phyloP scores from a whole-genome alignment of 2,113 vertebrate species.

The Rostratula benghalensis region DNA sequence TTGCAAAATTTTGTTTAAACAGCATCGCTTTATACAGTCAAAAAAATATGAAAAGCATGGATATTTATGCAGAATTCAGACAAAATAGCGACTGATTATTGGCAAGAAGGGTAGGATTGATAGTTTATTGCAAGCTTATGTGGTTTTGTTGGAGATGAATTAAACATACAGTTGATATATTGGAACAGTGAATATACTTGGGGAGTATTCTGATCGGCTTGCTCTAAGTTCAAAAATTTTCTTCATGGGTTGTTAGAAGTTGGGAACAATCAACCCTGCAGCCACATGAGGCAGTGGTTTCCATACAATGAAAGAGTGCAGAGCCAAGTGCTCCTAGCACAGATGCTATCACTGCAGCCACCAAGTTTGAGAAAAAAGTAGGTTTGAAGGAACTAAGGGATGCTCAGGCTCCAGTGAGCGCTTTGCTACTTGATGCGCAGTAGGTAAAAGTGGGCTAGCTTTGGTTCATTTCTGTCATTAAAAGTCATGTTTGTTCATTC shows the following conservation, averaged over 20 bases:
- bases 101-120: not conserved
- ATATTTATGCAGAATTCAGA: not conserved
- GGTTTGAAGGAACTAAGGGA: not conserved
- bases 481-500: not conserved
- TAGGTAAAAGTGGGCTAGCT: not conserved
- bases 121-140: not conserved
- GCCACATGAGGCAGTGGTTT: accelerated
- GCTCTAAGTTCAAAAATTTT: not conserved
- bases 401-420: not conserved
- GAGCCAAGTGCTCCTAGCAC: accelerated
- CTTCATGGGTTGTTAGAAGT: not conserved
- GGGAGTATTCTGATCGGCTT: not conserved
- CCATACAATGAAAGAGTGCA: not conserved
- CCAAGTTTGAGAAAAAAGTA: not conserved
- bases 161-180: not conserved
- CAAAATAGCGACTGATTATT: not conserved
- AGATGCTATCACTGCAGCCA: not conserved
- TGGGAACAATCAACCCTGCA: not conserved
- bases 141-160: not conserved
- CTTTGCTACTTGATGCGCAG: not conserved
- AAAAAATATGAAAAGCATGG: not conserved
- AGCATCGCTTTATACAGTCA: not conserved
- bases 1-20: not conserved
- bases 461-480: not conserved
- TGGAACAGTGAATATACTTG: not conserved